Conservation (phyloP, 2,888 invertebrate species). For the Graphium colonna region DNA sequence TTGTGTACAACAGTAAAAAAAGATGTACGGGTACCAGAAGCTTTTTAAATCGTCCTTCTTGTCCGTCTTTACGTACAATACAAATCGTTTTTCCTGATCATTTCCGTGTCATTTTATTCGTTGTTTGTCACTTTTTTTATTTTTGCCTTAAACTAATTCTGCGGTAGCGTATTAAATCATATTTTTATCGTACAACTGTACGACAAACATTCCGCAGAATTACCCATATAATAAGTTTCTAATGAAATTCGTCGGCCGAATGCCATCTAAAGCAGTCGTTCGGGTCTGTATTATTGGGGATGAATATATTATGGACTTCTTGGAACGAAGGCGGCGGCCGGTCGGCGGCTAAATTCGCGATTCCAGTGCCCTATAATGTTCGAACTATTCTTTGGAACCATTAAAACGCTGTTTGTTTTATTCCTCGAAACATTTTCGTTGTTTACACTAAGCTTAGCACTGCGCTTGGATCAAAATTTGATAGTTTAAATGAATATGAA, state of each 20-base stretch:
- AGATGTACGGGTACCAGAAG: no score
- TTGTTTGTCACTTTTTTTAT: no score
- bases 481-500: no score
- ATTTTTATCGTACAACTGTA: no score
- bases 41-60: no score
- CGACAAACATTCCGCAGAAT: background rate
- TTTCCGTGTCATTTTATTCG: no score
- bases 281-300: slow-evolving; percentile 3
- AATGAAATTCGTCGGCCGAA: background rate
- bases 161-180: no score
- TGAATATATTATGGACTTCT: slow-evolving; percentile 9
- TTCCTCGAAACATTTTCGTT: slow-evolving; percentile 31
- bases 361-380: slow-evolving; percentile 50
- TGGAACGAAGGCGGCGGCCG: slow-evolving; percentile 30
- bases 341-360: slow-evolving; percentile 44
- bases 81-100: no score
- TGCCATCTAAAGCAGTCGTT: background rate
- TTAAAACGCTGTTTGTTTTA: slow-evolving; percentile 53
- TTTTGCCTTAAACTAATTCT: no score
- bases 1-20: no score
- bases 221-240: background rate
- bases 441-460: slow-evolving; percentile 32
- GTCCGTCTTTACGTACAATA: no score
- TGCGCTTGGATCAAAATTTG: slow-evolving; percentile 21
- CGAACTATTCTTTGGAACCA: slow-evolving; percentile 53